A percentile compares a stretch with the other conserved stretches of the same genome.
These are phyloP conservation scores for Echiichthys vipera DNA, from an alignment of 2,797 vertebrate species.

Conservation along the genomic window DNA sequence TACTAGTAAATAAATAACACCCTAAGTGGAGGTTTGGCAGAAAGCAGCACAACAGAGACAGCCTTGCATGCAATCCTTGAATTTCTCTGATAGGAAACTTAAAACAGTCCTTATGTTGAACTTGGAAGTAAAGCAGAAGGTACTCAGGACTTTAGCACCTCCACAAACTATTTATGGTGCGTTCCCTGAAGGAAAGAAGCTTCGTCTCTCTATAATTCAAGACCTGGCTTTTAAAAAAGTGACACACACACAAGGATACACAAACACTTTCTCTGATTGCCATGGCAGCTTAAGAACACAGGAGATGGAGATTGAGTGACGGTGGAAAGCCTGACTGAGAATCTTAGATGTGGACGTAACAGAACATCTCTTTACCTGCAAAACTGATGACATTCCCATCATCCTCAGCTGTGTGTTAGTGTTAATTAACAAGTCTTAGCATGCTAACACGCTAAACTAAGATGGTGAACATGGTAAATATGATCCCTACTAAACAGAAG, in stretches of 20 bases:
- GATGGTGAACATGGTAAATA: not conserved
- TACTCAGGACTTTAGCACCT: constrained; percentile 27
- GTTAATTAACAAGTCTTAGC: not conserved
- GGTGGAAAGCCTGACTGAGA: not conserved
- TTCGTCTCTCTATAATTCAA: constrained; percentile 64
- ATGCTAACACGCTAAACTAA: not conserved
- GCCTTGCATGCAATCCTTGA: not conserved
- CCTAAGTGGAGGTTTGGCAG: not conserved
- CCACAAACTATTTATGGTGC: constrained; percentile 55
- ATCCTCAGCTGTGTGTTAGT: not conserved
- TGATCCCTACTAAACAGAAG: not conserved
- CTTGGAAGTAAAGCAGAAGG: constrained; percentile 33
- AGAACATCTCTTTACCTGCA: not conserved
- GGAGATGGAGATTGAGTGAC: constrained; percentile 11
- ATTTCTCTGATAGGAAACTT: constrained; percentile 23
- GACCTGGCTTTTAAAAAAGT: constrained; percentile 29
- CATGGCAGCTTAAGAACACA: not conserved
- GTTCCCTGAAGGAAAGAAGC: constrained; percentile 50
- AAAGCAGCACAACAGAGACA: not conserved
- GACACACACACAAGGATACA: constrained; percentile 28
- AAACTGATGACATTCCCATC: not conserved
- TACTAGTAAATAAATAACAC: too few species aligned
- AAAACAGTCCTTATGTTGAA: constrained; percentile 20
- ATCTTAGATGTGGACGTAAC: not conserved
- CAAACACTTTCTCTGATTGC: constrained; percentile 24